A percentile compares a stretch with the other conserved stretches of the same genome.
phyloP scores from a whole-genome alignment of 2,797 vertebrate species.

The Parotocinclus haroldoi region DNA sequence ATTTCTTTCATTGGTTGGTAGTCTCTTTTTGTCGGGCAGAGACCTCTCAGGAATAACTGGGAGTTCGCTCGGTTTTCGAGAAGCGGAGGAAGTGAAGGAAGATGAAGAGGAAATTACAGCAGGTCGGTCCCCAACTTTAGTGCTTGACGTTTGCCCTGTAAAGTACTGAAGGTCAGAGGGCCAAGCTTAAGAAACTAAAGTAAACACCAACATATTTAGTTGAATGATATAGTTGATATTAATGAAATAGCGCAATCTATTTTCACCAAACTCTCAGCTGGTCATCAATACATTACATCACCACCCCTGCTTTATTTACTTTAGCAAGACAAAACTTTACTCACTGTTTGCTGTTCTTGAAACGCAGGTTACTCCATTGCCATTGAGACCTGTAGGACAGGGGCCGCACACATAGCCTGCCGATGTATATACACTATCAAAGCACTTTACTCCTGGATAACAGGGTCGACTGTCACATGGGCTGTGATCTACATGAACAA shows the following conservation, averaged over 20 bases:
- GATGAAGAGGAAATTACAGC: slow-evolving; percentile 38
- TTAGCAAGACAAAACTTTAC: slow-evolving; percentile 6
- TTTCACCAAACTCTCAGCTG: background rate
- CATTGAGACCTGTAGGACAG: slow-evolving; percentile 68
- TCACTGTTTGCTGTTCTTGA: slow-evolving; percentile 53
- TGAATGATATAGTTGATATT: background rate
- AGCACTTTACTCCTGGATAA: slow-evolving; percentile 71
- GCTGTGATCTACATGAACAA: slow-evolving; percentile 18
- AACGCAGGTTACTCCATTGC: slow-evolving; percentile 67
- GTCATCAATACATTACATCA: too few relatives aligned
- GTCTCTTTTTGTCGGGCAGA: slow-evolving; percentile 33
- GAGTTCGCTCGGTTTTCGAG: slow-evolving; percentile 44
- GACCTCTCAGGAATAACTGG: slow-evolving; percentile 46
- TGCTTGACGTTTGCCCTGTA: slow-evolving; percentile 58
- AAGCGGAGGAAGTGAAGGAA: slow-evolving; percentile 37
- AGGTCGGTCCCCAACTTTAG: slow-evolving; percentile 38
- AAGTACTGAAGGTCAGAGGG: slow-evolving; percentile 67
- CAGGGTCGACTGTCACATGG: slow-evolving; percentile 63
- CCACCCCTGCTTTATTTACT: too few relatives aligned
- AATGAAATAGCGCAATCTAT: background rate
- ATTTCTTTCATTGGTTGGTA: slow-evolving; percentile 43
- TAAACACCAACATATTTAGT: background rate
- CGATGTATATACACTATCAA: slow-evolving; percentile 64
- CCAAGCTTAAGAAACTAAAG: slow-evolving; percentile 48
- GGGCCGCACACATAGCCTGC: slow-evolving; percentile 69